Base-by-base conservation (phyloP, 2,888 invertebrate genomes). In the Lutraria lutraria region DNA sequence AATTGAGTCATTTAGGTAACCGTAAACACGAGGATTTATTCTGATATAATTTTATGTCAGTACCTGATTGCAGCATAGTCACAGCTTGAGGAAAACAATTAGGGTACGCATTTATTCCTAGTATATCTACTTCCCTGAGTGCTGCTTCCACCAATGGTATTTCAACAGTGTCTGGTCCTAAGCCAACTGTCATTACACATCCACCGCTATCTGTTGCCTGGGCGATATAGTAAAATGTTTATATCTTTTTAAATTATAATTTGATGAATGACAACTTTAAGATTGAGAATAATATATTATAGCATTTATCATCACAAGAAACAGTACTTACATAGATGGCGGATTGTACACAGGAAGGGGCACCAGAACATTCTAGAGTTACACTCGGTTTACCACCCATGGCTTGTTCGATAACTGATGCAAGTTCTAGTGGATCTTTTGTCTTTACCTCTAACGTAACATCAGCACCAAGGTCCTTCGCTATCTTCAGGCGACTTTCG, bases 181-280 rank as follows among this genome's bases (percentile, higher is more conserved):
- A 97, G 15, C 99, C 99, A 34, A 99, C 98, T 92, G 99, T 97
- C 83, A 99, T 98, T 8, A 98, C 98, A 85, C 97, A 97, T 72
- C 99, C 99, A 21, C 99, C 99, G 0, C 98, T 97, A 96, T 97
- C 98, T 0, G 99, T 99, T 1, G 98, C 98, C 98, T 99, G 34
- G 88, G 90, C 72, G 21, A 68, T 29, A 8, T 3, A 56, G 25
- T n/a, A 81, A 0, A 81, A n/a, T 25, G 63, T 63, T 63, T 10
- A 25, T n/a, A 2, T 25, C 63, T 3, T 63, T 19, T n/a, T 63
- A 63, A 43, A n/a, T n/a, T n/a, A n/a, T n/a, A n/a, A n/a, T n/a
- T n/a, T n/a, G n/a, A n/a, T n/a, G n/a, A n/a, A n/a, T n/a, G n/a
- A n/a, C n/a, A n/a, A n/a, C n/a, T n/a, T n/a, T n/a, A n/a, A n/a